These are phyloP conservation scores for Hafferia zeledoni DNA, from an alignment of 2,797 vertebrate species.

Conservation along the genomic window DNA sequence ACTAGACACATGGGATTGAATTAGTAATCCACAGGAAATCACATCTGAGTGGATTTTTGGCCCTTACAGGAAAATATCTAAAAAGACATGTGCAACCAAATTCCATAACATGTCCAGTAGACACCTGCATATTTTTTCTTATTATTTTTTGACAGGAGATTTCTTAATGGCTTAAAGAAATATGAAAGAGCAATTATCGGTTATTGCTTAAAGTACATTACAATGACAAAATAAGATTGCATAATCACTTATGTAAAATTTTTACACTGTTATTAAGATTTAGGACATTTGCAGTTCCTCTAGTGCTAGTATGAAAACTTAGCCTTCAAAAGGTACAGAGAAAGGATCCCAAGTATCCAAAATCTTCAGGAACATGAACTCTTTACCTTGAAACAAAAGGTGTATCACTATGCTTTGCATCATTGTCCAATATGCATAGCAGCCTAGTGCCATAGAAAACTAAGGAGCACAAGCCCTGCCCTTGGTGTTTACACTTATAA, in stretches of 20 bases:
- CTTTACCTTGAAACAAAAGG: neutral
- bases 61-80: neutral
- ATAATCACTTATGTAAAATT: neutral
- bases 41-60: neutral
- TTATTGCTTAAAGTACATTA: neutral
- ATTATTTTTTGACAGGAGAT: neutral
- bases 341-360: neutral
- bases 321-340: neutral
- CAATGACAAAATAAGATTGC: neutral
- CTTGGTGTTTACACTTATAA: slow-evolving; percentile 24
- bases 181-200: neutral
- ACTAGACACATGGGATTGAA: neutral
- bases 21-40: neutral
- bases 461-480: neutral
- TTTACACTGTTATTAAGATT: neutral
- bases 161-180: neutral
- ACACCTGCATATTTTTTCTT: neutral
- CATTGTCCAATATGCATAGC: neutral
- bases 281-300: neutral
- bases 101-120: neutral
- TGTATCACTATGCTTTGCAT: neutral
- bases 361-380: neutral
- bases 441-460: neutral
- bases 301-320: neutral
- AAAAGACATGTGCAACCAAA: neutral